Percentiles rank a stretch among this genome's conserved stretches.
phyloP scores from a whole-genome alignment of 2,113 vertebrate species.

The Caretta caretta region DNA sequence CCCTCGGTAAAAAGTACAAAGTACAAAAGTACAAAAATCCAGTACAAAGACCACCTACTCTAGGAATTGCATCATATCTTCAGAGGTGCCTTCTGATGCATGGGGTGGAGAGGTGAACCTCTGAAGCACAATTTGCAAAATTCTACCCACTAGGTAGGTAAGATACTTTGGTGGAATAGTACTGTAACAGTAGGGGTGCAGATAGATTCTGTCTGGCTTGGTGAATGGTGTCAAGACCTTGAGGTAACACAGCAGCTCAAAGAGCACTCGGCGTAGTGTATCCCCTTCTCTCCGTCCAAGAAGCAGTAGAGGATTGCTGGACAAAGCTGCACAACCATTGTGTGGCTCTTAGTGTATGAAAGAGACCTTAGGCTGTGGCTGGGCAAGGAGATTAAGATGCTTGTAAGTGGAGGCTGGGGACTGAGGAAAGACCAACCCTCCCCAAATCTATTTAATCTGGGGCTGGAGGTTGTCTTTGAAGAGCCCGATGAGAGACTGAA shows the following conservation, averaged over 20 bases:
- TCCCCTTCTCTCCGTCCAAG: not conserved
- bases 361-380: too few relatives aligned
- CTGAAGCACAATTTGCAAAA: not conserved
- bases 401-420: not conserved
- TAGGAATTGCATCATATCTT: not conserved
- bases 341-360: not conserved
- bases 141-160: not conserved
- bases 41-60: not conserved
- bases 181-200: not conserved
- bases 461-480: not conserved
- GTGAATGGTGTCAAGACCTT: not conserved
- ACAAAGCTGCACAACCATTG: not conserved
- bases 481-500: not conserved
- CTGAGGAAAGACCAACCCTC: not conserved
- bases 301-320: accelerated
- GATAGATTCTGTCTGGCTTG: not conserved
- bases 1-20: not conserved
- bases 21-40: too few relatives aligned
- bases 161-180: not conserved
- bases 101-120: not conserved
- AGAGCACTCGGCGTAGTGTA: not conserved
- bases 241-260: not conserved
- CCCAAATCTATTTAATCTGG: accelerated
- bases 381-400: not conserved
- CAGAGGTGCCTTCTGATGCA: not conserved